Evolutionary conservation across 2,888 invertebrate genomes (phyloP).

Genomic region (Ryuthela nishihirai): DNA sequence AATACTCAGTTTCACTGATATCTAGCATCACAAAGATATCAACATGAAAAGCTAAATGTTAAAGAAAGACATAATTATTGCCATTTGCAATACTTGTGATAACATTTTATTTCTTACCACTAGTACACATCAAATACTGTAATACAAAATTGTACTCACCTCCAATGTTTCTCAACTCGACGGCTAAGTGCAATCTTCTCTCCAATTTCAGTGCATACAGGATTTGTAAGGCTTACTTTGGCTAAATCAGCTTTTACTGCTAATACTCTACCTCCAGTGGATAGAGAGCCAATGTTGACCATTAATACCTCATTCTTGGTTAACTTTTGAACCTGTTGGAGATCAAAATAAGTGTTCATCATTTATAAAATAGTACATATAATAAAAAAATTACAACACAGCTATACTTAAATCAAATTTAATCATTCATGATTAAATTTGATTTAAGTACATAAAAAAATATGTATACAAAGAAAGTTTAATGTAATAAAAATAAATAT

Average conservation of each 20-base stretch:
- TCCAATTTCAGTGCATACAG: slow-evolving; percentile 97
- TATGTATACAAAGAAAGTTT: too few species aligned
- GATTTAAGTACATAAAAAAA: too few species aligned
- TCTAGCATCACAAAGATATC: not conserved
- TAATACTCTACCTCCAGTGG: slow-evolving; percentile 92
- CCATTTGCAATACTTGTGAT: not conserved
- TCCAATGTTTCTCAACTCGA: slow-evolving; percentile 99
- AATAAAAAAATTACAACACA: too few species aligned
- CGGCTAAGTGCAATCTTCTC: slow-evolving; percentile 99
- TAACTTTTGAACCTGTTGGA: slow-evolving; percentile 73
- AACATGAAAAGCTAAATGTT: not conserved
- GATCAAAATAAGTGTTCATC: not conserved
- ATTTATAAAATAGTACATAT: too few species aligned
- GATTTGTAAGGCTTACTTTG: slow-evolving; percentile 93
- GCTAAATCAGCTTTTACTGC: slow-evolving; percentile 96
- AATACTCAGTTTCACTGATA: too few species aligned
- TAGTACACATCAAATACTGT: too few species aligned
- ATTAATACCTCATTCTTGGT: slow-evolving; percentile 86
- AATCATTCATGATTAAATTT: too few species aligned
- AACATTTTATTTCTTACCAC: not conserved
- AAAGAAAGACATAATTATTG: not conserved
- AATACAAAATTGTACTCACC: slow-evolving; percentile 61
- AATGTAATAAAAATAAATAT: too few species aligned
- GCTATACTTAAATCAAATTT: too few species aligned
- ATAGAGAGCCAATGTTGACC: slow-evolving; percentile 97